Percentiles rank a stretch among this genome's conserved stretches.
Evolutionary conservation across 1,140 invertebrate species (phyloP).

Genomic region (Penaeus chinensis): DNA sequence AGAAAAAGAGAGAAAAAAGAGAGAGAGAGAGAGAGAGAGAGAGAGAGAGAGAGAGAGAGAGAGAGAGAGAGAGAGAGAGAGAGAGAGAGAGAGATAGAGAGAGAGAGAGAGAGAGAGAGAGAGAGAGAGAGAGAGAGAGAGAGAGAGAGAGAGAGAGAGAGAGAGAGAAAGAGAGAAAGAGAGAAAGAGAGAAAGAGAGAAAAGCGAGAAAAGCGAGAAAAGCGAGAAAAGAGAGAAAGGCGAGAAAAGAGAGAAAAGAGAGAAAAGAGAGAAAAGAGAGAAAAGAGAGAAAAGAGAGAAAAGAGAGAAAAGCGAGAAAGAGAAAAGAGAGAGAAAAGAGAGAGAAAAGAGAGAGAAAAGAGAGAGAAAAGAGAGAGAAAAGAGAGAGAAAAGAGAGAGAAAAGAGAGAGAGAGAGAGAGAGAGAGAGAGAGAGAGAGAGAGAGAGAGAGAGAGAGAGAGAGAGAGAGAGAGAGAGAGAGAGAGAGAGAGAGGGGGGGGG

Average conservation of each 20-base stretch:
- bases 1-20: neutral
- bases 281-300: neutral
- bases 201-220: neutral
- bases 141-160: neutral
- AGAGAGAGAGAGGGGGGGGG: neutral
- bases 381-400: neutral
- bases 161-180: neutral
- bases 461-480: slow-evolving; percentile 10
- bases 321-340: neutral
- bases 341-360: neutral
- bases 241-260: neutral
- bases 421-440: slow-evolving; percentile 10
- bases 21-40: neutral
- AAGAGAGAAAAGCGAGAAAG: neutral
- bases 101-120: neutral
- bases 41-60: neutral
- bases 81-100: too few species aligned
- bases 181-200: neutral
- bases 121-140: neutral
- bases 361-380: neutral
- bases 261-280: neutral
- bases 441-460: too few species aligned
- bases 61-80: neutral
- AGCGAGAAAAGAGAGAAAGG: neutral
- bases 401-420: slow-evolving; percentile 10